Base-by-base conservation (phyloP, 1,140 invertebrate genomes). In the Halyomorpha halys region DNA sequence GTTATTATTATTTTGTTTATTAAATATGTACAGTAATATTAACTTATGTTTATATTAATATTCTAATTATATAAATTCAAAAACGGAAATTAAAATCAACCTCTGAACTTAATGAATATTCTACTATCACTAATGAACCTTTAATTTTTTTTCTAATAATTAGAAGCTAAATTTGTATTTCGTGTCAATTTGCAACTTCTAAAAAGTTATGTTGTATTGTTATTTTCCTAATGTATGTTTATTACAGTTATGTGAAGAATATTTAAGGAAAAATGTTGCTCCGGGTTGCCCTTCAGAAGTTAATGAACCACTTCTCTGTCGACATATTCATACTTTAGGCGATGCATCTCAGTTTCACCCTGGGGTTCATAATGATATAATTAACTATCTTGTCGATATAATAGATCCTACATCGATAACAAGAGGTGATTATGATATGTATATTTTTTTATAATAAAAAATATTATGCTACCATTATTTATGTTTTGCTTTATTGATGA, bases 311-410 rank as follows among this genome's bases (percentile, higher is more conserved):
- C 11, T 19, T 13, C 27, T 59, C 21, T 19, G 18, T 23, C 51
- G 23, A 16, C 27, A 64, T 59, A 56, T 64, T 44, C 25, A 25
- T 23, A 64, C 53, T 15, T 21, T 64, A 25, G 63, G 63, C 8
- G 63, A 64, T 51, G 27, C 44, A 25, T n/a, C 27, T 44, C 63
- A 44, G 11, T 44, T 64, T 11, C 15, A 18, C 54, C 63, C 63
- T n/a, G 63, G 44, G 2, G 53, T 64, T 16, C 23, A 44, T 25
- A 44, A 21, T 13, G 54, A 64, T 11, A 59, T 45, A 18, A 59
- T 59, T 23, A 44, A 56, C 13, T 19, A n/a, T 59, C 49, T 64
- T n/a, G 54, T 39, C 9, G 18, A 56, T 25, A 18, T 59, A n/a
- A 45, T 64, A 19, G 63, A 56, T 44, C 27, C 30, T 15, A 44